phyloP scores from a whole-genome alignment of 2,888 invertebrate genomes.

The Bombylius discolor region DNA sequence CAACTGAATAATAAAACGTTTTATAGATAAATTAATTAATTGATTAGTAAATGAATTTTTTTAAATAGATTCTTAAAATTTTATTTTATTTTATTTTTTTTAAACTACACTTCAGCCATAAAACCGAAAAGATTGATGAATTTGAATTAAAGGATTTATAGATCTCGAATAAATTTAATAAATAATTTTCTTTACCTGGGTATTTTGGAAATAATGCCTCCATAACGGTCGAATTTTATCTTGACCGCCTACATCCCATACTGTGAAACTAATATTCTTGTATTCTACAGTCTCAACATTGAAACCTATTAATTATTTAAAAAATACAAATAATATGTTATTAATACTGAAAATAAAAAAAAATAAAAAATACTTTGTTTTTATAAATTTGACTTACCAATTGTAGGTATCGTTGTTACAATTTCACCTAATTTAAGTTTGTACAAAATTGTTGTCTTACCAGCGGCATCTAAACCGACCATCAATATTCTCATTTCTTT shows the following conservation, averaged over 20 bases:
- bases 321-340: slow-evolving; percentile 1
- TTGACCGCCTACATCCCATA: slow-evolving; percentile 96
- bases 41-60: too few relatives aligned
- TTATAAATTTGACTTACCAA: slow-evolving; percentile 56
- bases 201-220: slow-evolving; percentile 98
- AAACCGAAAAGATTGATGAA: too few relatives aligned
- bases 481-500: slow-evolving; percentile 99
- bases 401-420: slow-evolving; percentile 99
- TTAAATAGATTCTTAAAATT: too few relatives aligned
- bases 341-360: background rate
- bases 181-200: slow-evolving; percentile 48
- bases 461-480: slow-evolving; percentile 98
- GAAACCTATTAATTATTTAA: slow-evolving; percentile 56
- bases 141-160: too few relatives aligned
- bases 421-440: slow-evolving; percentile 99
- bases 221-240: slow-evolving; percentile 95
- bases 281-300: slow-evolving; percentile 98
- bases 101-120: too few relatives aligned
- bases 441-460: slow-evolving; percentile 99
- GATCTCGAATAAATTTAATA: too few relatives aligned
- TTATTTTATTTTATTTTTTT: too few relatives aligned
- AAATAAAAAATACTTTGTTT: background rate
- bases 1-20: too few relatives aligned
- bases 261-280: slow-evolving; percentile 98
- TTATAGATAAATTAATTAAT: too few relatives aligned